Evolutionary conservation across 2,797 vertebrate genomes (phyloP), one percentile per base, ranked within the genome.

Genomic region (Oreochromis mossambicus): DNA sequence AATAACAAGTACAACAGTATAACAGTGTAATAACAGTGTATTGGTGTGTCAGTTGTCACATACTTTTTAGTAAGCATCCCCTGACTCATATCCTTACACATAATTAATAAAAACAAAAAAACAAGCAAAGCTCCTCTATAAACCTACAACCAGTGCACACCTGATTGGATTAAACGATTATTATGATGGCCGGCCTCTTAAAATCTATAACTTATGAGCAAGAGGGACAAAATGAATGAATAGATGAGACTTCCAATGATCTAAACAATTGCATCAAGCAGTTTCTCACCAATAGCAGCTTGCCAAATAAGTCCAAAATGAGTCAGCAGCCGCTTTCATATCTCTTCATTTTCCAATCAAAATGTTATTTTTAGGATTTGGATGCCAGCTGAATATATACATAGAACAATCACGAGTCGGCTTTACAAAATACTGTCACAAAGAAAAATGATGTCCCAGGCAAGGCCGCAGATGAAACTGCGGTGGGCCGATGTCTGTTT

Each of bases 401-500:
- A 48, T 77, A 77, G 55, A 93, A 91, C 89, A 91, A 94, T 94
- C 85, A 89, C 68, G 90, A 91, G 86, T 89, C 80, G 55, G 91
- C 92, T 92, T 92, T 90, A 91, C 82, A 87, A 94, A 95, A 94
- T 95, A 93, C 84, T 92, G 93, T 93, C 93, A 93, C 76, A 38
- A 92, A 93, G 94, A 94, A 87, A 91, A 94, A 96, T 91, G 66
- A 91, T 80, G 86, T 81, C 75, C 87, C 77, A 80, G 77, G 87
- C 85, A 83, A 82, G 85, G 50, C 86, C 68, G 88, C 92, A 89
- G 93, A 93, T 91, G 92, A 82, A 88, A 88, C 88, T 77, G 86
- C 29, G 73, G 91, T 87, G 68, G 56, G 84, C 78, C 26, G 13
- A 50, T 63, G 86, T 91, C 89, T 91, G 83, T 91, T 93, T 95